These are phyloP conservation scores for Heterotis niloticus DNA, from an alignment of 2,113 vertebrate genomes.

Conservation along the genomic window DNA sequence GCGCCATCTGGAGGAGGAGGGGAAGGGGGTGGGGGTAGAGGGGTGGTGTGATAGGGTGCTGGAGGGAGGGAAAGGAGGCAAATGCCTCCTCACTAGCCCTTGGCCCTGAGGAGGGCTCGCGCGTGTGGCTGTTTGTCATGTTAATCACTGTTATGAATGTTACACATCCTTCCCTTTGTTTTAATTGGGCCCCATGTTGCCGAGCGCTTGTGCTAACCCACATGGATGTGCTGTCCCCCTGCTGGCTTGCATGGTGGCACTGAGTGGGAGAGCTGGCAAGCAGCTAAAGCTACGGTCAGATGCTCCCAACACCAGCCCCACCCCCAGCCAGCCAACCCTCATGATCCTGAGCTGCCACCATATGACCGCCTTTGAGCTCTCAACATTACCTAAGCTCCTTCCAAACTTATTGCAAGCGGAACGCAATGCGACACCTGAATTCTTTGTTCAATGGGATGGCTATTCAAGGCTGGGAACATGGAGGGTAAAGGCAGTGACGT, in stretches of 20 bases:
- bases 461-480: too few species aligned
- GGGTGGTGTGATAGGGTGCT: neutral
- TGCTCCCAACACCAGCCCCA: neutral
- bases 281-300: neutral
- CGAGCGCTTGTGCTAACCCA: neutral
- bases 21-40: neutral
- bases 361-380: neutral
- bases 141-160: slow-evolving; percentile 28
- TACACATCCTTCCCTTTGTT: slow-evolving; percentile 18
- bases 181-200: slow-evolving; percentile 18
- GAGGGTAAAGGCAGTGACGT: too few species aligned
- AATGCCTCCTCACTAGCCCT: slow-evolving; percentile 1
- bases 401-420: too few species aligned
- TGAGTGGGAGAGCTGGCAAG: neutral
- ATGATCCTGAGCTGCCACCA: neutral
- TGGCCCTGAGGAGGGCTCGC: neutral
- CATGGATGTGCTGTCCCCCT: neutral
- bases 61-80: neutral
- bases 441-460: too few species aligned
- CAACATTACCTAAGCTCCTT: neutral
- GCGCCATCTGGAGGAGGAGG: slow-evolving; percentile 41
- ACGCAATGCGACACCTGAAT: too few species aligned
- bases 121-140: slow-evolving; percentile 26
- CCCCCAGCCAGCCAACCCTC: neutral
- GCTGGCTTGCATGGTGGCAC: slow-evolving; percentile 6